These are phyloP conservation scores for Sebastes taczanowskii DNA, from an alignment of 2,797 vertebrate species.

Conservation along the genomic window DNA sequence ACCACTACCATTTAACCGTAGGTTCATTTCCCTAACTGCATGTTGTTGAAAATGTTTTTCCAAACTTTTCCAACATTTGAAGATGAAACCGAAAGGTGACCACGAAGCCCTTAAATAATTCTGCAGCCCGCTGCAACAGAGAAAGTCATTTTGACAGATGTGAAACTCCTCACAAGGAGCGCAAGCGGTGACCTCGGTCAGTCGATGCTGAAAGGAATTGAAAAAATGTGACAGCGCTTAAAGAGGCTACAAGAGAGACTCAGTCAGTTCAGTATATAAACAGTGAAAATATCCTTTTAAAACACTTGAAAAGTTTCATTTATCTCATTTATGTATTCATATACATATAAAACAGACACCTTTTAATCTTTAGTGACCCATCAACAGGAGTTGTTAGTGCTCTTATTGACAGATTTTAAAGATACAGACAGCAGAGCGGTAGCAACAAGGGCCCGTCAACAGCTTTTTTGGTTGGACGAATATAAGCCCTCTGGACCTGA, in stretches of 20 bases:
- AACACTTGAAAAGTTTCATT: not conserved
- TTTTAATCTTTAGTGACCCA: no score
- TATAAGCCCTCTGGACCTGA: not conserved
- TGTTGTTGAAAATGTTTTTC: not conserved
- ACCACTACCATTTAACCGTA: not conserved
- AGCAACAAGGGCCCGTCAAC: not conserved
- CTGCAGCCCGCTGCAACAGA: not conserved
- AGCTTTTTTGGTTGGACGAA: not conserved
- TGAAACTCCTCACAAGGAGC: constrained; percentile 12
- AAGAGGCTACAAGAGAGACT: not conserved
- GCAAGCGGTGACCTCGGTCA: not conserved
- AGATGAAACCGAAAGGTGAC: not conserved
- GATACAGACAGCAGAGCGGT: not conserved
- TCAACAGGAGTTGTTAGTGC: not conserved
- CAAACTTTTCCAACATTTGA: not conserved
- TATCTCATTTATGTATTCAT: not conserved
- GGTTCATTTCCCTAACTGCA: not conserved
- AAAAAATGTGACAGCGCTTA: not conserved
- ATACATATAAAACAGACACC: not conserved
- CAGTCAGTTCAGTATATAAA: not conserved
- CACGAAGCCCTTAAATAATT: not conserved
- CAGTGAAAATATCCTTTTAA: not conserved
- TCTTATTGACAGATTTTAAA: not conserved
- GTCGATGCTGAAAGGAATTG: not conserved
- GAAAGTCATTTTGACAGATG: not conserved